Evolutionary conservation across 2,797 vertebrate species (phyloP).

Genomic region (Lutjanus campechanus): DNA sequence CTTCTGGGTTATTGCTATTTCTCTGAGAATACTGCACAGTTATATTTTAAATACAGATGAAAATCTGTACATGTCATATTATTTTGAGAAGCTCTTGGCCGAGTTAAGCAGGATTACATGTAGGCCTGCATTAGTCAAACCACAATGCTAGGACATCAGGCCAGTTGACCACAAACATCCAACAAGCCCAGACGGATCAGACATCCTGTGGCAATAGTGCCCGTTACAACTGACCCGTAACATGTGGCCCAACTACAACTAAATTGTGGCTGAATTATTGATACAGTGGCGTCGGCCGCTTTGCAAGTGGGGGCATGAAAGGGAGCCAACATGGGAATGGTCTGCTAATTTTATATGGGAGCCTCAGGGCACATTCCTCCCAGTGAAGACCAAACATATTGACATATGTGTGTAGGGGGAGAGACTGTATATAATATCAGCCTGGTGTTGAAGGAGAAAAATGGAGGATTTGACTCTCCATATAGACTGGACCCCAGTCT

Average conservation of each 20-base stretch:
- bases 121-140: conserved; percentile 21
- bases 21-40: neutral
- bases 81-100: conserved; percentile 1
- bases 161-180: conserved; percentile 58
- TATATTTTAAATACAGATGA: neutral
- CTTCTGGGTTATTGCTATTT: neutral
- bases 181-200: conserved; percentile 49
- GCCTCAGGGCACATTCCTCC: conserved; percentile 85
- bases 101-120: conserved; percentile 30
- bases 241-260: conserved; percentile 78
- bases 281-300: conserved; percentile 77
- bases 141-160: conserved; percentile 38
- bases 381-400: conserved; percentile 85
- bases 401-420: conserved; percentile 81
- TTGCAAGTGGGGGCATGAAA: conserved; percentile 83
- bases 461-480: conserved; percentile 43
- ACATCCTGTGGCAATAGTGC: conserved; percentile 46
- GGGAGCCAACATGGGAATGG: conserved; percentile 84
- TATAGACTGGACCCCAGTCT: conserved; percentile 31
- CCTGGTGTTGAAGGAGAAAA: conserved; percentile 38
- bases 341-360: conserved; percentile 84
- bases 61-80: neutral
- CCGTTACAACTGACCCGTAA: conserved; percentile 79
- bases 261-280: conserved; percentile 86
- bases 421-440: conserved; percentile 75